Percentiles rank a stretch among this genome's conserved stretches.
Evolutionary conservation across 2,888 invertebrate genomes (phyloP).

Genomic region (Eulithis prunata): DNA sequence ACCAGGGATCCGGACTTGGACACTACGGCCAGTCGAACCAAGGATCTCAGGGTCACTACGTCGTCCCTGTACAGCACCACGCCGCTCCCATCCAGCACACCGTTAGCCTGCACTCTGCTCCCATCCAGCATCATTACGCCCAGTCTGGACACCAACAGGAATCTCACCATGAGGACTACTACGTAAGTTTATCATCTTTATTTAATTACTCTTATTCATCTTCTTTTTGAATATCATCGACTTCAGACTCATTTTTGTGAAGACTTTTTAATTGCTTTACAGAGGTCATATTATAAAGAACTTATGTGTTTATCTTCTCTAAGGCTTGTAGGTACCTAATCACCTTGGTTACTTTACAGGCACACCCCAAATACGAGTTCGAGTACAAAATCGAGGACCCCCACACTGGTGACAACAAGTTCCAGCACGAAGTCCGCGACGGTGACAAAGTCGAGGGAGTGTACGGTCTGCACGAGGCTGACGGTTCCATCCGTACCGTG

Average conservation of each 20-base stretch:
- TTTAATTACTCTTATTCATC: not conserved
- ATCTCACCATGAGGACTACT: slow-evolving; percentile 56
- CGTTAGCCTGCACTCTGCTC: slow-evolving; percentile 45
- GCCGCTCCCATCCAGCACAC: slow-evolving; percentile 50
- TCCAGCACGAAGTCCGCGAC: slow-evolving; percentile 79
- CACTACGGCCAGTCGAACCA: not conserved
- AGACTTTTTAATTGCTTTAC: too few relatives aligned
- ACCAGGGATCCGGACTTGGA: slow-evolving; percentile 12
- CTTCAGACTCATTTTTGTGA: too few relatives aligned
- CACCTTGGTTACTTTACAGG: slow-evolving; percentile 43
- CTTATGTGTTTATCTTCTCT: too few relatives aligned
- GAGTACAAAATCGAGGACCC: slow-evolving; percentile 81
- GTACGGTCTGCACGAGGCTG: slow-evolving; percentile 62
- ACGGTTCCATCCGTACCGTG: slow-evolving; percentile 62
- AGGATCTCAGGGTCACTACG: slow-evolving; percentile 41
- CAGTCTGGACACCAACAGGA: slow-evolving; percentile 40
- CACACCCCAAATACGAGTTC: slow-evolving; percentile 81
- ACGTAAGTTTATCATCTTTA: slow-evolving; percentile 50
- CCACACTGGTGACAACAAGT: slow-evolving; percentile 83
- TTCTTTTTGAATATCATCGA: too few relatives aligned
- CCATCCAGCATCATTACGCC: slow-evolving; percentile 44
- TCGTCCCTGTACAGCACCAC: slow-evolving; percentile 44
- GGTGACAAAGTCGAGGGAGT: slow-evolving; percentile 82
- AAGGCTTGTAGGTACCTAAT: not conserved
- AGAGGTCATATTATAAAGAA: not conserved